Conservation (phyloP, 2,797 vertebrate genomes). For the Peromyscus nudipes region DNA sequence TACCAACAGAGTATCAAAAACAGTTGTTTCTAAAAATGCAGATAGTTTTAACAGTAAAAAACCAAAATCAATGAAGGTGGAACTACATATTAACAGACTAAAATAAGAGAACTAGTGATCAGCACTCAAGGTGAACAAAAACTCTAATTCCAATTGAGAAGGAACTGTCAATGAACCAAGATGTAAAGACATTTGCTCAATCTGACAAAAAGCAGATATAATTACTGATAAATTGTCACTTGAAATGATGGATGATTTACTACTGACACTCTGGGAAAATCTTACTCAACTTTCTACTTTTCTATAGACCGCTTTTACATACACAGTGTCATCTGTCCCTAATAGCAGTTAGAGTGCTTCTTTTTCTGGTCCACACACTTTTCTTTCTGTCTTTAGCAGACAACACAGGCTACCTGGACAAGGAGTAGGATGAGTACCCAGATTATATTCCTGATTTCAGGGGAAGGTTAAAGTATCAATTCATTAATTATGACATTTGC, state of each 20-base stretch:
- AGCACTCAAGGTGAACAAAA: background rate
- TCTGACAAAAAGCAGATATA: background rate
- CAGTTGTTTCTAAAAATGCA: background rate
- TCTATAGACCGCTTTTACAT: background rate
- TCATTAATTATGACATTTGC: background rate
- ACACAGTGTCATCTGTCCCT: background rate
- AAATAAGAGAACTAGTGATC: background rate
- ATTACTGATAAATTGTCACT: background rate
- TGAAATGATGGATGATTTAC: background rate
- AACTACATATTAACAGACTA: background rate
- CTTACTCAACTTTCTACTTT: background rate
- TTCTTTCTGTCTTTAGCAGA: background rate
- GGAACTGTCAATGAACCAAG: background rate
- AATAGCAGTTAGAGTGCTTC: background rate
- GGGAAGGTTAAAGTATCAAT: background rate
- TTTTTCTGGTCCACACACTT: background rate
- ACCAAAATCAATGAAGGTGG: background rate
- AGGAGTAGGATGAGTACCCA: background rate
- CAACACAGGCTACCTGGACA: background rate
- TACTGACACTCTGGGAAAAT: background rate
- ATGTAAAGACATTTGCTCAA: background rate
- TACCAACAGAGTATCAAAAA: background rate
- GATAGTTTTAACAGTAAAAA: background rate
- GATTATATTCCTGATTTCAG: background rate
- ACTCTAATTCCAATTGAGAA: background rate